Conservation (phyloP, 2,113 vertebrate species). For the Saccopteryx bilineata region DNA sequence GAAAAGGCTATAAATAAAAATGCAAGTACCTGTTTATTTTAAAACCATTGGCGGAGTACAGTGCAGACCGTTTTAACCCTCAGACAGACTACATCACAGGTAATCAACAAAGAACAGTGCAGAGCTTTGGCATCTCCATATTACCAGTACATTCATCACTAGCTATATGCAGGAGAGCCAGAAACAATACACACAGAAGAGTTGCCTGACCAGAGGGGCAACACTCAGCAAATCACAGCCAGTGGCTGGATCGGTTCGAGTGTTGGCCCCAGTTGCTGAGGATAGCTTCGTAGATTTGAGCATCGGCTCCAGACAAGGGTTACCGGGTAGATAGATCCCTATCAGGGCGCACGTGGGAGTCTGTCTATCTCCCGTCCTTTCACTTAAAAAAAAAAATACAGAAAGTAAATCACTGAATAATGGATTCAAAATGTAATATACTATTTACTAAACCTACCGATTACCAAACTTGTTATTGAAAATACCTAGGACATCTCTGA, state of each 20-base stretch:
- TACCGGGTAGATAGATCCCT: too few relatives aligned
- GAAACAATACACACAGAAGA: background rate
- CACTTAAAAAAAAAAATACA: background rate
- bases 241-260: too few relatives aligned
- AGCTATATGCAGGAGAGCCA: background rate
- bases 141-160: background rate
- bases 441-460: background rate
- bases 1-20: background rate
- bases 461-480: background rate
- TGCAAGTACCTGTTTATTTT: background rate
- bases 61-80: background rate
- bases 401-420: background rate
- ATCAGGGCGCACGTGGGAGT: too few relatives aligned
- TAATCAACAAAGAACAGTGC: background rate
- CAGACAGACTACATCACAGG: background rate
- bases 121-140: background rate
- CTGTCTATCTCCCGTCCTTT: too few relatives aligned
- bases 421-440: background rate
- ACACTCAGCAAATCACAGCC: background rate
- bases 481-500: slow-evolving; percentile 24
- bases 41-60: background rate
- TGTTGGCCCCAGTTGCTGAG: too few relatives aligned
- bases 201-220: background rate
- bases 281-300: too few relatives aligned
- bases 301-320: too few relatives aligned